Base-by-base conservation (phyloP, 2,888 invertebrate genomes). In the Schizotus pectinicornis region DNA sequence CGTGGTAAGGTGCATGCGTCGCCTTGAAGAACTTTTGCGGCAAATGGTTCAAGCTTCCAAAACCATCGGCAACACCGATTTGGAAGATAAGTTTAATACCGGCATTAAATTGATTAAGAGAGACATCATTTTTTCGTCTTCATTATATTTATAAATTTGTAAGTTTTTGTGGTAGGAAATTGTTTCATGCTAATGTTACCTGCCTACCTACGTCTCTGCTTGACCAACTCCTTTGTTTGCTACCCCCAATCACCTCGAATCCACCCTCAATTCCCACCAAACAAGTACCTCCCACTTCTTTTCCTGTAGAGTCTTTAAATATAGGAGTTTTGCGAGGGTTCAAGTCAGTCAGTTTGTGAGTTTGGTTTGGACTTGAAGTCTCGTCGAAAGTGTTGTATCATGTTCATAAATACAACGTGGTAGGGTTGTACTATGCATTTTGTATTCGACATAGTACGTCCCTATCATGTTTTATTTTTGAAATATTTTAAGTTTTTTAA, bases 101-200 rank as follows among this genome's bases (percentile, higher is more conserved):
- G 93, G 94, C 56, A 92, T 97, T 66, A 91, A 91, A 73, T 80
- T 93, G 63, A 87, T 99, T 56, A 99, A 99, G 80, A 86, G 99
- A 66, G 99, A 99, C 79, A 99, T 99, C 76, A 94, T 99, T n/a
- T 99, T 99, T 81, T 99, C 99, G 13, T 98, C 98, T 53, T 35
- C 32, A 51, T 36, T 33, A 12, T 45, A 34, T 50, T 54, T 43
- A 37, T 30, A 38, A 33, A 49, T 59, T 39, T 43, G 6, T 34
- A 22, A 30, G 35, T 46, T 43, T 58, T 59, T 22, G 3, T 22
- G 22, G 22, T 22, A 34, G 12, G 14, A 45, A 38, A 48, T 42
- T 59, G 11, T 56, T 48, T 42, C 56, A 43, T 57, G n/a, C n/a
- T n/a, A n/a, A n/a, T n/a, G n/a, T n/a, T n/a, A n/a, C n/a, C 46